Base-by-base conservation (phyloP, 2,113 vertebrate genomes). In the Lipophrys pholis region DNA sequence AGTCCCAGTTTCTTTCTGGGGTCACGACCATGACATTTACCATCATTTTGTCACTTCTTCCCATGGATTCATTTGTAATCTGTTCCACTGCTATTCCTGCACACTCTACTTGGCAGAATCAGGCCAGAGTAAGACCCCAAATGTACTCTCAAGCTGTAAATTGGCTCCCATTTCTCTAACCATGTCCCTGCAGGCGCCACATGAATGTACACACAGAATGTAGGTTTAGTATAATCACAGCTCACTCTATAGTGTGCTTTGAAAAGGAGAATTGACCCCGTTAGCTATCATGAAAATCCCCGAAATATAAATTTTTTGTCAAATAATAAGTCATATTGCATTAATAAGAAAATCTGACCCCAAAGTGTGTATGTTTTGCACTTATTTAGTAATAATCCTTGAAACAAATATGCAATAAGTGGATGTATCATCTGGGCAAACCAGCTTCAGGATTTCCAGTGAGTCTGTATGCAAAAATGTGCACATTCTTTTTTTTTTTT, bases 61-160 rank as follows among this genome's bases (percentile, higher is more conserved):
- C 45, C 69, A 30, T 42, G 69, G 56, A 70, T 77, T 82, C 64
- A 77, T 90, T 84, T 83, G 56, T 80, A 78, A 80, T 84, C 54
- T 54, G 41, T 46, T 87, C 80, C 40, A 21, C 16, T 80, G 80
- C 59, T 80, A 77, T 73, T 78, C 84, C 72, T 51, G 61, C 66
- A 61, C 74, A 80, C 69, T 80, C 64, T 55, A 72, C 42, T 79
- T 89, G 88, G 86, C 88, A 92, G 90, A 92, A 91, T 91, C 77
- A 90, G 91, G 90, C 52, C 86, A 86, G 54, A 76, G 57, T 67
- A 7, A 76, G 54, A 77, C 71, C 55, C 61, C 70, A 65, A 86
- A 85, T 70, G 76, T 82, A 54, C 66, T 74, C 49, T 1, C 6
- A 56, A 78, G 64, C 70, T 80, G 54, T 80, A 77, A 82, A 83